Base-by-base conservation (phyloP, 2,113 vertebrate genomes). In the Pogonocichla stellata region DNA sequence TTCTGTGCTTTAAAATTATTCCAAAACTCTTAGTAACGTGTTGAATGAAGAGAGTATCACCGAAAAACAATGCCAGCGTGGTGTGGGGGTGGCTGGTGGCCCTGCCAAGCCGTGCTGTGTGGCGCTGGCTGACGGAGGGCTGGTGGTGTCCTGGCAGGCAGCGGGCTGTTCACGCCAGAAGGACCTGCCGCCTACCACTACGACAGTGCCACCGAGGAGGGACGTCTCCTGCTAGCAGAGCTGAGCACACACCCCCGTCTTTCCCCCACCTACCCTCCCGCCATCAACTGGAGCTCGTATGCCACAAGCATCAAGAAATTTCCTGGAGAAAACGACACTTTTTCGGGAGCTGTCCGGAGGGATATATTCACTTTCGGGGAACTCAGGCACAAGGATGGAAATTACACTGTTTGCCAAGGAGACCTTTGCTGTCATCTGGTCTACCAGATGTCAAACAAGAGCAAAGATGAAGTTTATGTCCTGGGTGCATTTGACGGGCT, bases 331-430 rank as follows among this genome's bases (percentile, higher is more conserved):
- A 84, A 92, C 1, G 4, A 58, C 26, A 50, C 93, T 9, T 98
- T 98, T 73, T 53, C 1, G 0, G 96, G 95, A 67, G 47, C 43
- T 23, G 82, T 97, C 90, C 97, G 96, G 53, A 88, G 61, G 78
- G 98, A 98, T 95, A 54, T 95, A 43, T 98, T 96, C 88, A 98
- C 95, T 43, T 98, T 98, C 82, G 86, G 43, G 5, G 88, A 97
- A 56, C 97, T 98, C 60, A 86, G 22, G 5, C 34, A 13, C 34
- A 57, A 91, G 45, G 72, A 56, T 72, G 97, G 97, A 85, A 97
- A 97, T 89, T 60, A 79, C 53, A 97, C 96, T 1, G 93, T 97
- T 88, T 98, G 97, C 70, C 98, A 98, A 89, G 96, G 97, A 70
- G 89, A 96, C 16, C 86, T 98, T 62, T 98, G 97, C 56, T 98